Evolutionary conservation across 1,140 invertebrate genomes (phyloP).

Genomic region (Diachasmimorpha longicaudata): DNA sequence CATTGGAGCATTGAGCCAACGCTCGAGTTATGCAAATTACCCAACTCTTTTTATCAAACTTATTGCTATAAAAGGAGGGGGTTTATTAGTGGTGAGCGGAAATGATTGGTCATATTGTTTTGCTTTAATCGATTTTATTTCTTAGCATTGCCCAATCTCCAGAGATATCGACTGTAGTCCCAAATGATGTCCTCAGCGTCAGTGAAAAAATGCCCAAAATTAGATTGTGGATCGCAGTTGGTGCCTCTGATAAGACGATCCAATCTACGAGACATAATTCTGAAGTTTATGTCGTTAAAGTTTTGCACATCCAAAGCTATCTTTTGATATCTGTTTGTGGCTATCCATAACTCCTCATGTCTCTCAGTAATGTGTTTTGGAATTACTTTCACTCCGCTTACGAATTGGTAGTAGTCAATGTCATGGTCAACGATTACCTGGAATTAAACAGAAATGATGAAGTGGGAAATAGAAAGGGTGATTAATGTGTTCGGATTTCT

Average conservation of each 20-base stretch:
- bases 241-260: constrained; percentile 44
- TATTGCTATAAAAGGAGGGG: not conserved
- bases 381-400: constrained; percentile 69
- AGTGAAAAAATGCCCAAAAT: not conserved
- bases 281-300: constrained; percentile 44
- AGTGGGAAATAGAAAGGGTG: not conserved
- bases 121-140: not conserved
- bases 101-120: no score
- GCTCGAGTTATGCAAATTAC: not conserved
- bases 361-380: constrained; percentile 60
- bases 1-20: not conserved
- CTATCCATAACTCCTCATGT: constrained; percentile 68
- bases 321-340: constrained; percentile 65
- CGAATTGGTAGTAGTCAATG: constrained; percentile 66
- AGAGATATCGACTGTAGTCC: not conserved
- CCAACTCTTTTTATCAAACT: not conserved
- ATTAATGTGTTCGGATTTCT: no score
- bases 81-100: no score
- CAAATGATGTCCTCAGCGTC: not conserved
- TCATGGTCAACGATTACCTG: constrained; percentile 61
- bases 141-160: not conserved
- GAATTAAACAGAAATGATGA: not conserved
- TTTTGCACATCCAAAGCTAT: constrained; percentile 33
- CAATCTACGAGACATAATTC: constrained; percentile 40
- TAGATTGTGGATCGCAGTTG: constrained; percentile 40